Conservation (phyloP, 2,888 invertebrate genomes). For the Phasia obesa region DNA sequence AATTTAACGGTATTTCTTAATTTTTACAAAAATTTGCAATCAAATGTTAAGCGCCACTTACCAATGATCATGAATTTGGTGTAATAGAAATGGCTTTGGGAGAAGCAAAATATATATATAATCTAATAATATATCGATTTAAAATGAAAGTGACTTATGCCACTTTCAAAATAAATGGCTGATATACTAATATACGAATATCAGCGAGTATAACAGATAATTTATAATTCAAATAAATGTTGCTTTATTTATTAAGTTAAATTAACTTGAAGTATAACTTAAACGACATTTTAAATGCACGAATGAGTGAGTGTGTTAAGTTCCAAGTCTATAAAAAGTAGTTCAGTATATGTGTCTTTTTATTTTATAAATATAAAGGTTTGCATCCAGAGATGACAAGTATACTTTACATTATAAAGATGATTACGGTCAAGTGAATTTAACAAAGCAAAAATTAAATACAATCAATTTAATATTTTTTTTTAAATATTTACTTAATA, state of each 20-base stretch:
- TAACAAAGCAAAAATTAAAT: constrained; percentile 48
- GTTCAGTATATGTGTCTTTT: too few relatives aligned
- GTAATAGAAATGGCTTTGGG: too few relatives aligned
- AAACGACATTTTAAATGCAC: constrained; percentile 13
- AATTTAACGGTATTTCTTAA: too few relatives aligned
- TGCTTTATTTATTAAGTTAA: constrained; percentile 70
- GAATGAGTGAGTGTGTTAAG: neutral
- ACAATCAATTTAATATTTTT: constrained; percentile 10
- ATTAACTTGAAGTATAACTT: constrained; percentile 62
- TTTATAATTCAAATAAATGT: constrained; percentile 57
- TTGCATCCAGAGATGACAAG: neutral
- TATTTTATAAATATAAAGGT: neutral
- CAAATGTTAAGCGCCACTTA: too few relatives aligned
- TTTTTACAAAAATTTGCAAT: too few relatives aligned
- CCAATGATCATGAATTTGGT: too few relatives aligned
- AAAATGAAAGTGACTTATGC: too few relatives aligned
- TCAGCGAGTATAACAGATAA: constrained; percentile 24
- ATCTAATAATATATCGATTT: too few relatives aligned
- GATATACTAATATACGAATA: constrained; percentile 12
- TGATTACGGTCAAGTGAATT: constrained; percentile 65
- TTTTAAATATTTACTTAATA: constrained; percentile 19
- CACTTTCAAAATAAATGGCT: too few relatives aligned
- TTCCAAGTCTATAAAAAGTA: neutral
- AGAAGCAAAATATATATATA: too few relatives aligned
- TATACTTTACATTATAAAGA: constrained; percentile 32